phyloP scores from a whole-genome alignment of 2,888 invertebrate species.

The Meteorus colon region DNA sequence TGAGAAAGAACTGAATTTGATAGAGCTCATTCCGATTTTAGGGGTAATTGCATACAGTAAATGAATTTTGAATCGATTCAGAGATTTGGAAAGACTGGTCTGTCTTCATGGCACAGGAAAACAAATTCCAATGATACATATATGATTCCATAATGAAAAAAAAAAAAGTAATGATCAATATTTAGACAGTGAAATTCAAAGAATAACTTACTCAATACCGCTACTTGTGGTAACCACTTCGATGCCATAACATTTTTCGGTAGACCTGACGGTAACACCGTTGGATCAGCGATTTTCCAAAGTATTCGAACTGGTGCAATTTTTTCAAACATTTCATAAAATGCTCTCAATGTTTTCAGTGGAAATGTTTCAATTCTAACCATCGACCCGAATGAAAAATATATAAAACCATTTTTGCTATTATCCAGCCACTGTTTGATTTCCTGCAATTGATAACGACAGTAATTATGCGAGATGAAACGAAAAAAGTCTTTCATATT shows the following conservation, averaged over 20 bases:
- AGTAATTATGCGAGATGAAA: not conserved
- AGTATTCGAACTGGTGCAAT: slow-evolving; percentile 65
- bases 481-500: not conserved
- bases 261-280: slow-evolving; percentile 60
- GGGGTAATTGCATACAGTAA: no score
- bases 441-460: slow-evolving; percentile 56
- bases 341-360: slow-evolving; percentile 47
- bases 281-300: slow-evolving; percentile 61
- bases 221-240: slow-evolving; percentile 63
- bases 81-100: no score
- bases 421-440: slow-evolving; percentile 65
- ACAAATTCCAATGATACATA: no score
- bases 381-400: slow-evolving; percentile 69
- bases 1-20: no score
- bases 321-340: slow-evolving; percentile 61
- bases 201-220: slow-evolving; percentile 63
- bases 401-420: slow-evolving; percentile 64
- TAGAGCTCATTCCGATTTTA: no score
- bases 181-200: no score
- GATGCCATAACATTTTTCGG: slow-evolving; percentile 65
- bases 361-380: slow-evolving; percentile 65
- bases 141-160: no score
- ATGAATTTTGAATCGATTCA: no score
- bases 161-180: no score
- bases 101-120: no score